Percentiles rank a stretch among this genome's conserved stretches.
Evolutionary conservation across 35 echinoderm and acorn worm genomes (phyloP).

Genomic region (Lytechinus pictus): DNA sequence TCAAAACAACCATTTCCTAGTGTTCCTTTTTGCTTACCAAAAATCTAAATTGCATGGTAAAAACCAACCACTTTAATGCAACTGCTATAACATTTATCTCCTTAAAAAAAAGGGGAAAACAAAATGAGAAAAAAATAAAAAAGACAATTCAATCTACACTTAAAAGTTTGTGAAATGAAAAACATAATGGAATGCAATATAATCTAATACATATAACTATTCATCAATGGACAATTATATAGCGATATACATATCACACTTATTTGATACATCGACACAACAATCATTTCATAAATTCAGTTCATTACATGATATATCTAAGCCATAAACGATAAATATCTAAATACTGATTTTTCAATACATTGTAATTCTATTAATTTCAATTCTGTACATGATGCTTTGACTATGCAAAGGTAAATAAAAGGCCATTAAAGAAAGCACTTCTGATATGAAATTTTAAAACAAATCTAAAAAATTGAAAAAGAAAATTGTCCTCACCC

Average conservation of each 20-base stretch:
- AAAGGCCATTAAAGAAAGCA: not conserved
- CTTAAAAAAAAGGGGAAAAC: not conserved
- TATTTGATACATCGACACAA: not conserved
- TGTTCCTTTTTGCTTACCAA: not conserved
- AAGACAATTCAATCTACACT: not conserved
- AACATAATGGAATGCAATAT: not conserved
- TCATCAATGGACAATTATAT: not conserved
- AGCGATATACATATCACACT: not conserved
- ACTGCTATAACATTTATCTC: not conserved
- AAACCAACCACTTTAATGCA: not conserved
- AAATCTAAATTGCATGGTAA: not conserved
- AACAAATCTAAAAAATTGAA: not conserved
- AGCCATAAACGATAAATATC: not conserved
- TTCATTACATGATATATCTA: not conserved
- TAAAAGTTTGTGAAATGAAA: not conserved
- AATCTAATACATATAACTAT: not conserved
- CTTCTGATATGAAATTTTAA: not conserved
- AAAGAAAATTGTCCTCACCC: too few relatives aligned
- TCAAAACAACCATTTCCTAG: too few relatives aligned
- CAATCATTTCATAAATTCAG: not conserved
- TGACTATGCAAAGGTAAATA: not conserved
- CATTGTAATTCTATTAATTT: not conserved
- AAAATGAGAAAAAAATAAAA: not conserved
- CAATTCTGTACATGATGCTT: not conserved
- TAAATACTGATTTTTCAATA: slow-evolving; percentile 3